Conservation (phyloP, 2,888 invertebrate genomes). For the Drosophila subquinaria region DNA sequence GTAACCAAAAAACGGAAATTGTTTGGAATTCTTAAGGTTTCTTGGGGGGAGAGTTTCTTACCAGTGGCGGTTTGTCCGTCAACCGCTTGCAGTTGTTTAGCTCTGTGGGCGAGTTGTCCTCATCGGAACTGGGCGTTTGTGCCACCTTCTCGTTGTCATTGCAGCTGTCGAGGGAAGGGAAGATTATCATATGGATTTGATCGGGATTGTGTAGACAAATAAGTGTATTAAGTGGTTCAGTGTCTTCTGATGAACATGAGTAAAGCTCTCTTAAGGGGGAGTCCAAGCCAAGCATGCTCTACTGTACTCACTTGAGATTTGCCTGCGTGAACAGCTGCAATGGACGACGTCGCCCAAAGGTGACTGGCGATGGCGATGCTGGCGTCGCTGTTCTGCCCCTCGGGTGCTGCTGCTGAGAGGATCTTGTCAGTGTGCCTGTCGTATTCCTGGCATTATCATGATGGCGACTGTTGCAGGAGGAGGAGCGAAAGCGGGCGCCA, state of each 20-base stretch:
- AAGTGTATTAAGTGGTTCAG: slow-evolving; percentile 24
- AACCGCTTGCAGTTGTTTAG: slow-evolving; percentile 93
- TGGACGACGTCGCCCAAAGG: slow-evolving; percentile 76
- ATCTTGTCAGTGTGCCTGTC: slow-evolving; percentile 26
- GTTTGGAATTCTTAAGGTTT: slow-evolving; percentile 30
- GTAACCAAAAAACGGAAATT: slow-evolving; percentile 8
- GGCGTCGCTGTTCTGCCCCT: slow-evolving; percentile 55
- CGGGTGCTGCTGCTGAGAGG: slow-evolving; percentile 41
- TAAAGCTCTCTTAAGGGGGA: slow-evolving; percentile 49
- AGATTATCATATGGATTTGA: slow-evolving; percentile 8
- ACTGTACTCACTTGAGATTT: slow-evolving; percentile 84
- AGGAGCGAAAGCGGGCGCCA: slow-evolving; percentile 80
- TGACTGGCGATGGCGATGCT: slow-evolving; percentile 63
- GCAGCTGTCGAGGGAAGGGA: slow-evolving; percentile 68
- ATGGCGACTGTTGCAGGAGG: slow-evolving; percentile 73
- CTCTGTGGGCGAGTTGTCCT: slow-evolving; percentile 94
- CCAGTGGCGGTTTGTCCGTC: slow-evolving; percentile 91
- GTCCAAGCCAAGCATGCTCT: slow-evolving; percentile 15
- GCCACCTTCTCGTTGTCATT: slow-evolving; percentile 84
- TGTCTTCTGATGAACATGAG: slow-evolving; percentile 62
- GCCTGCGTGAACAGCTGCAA: slow-evolving; percentile 82
- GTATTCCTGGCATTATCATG: slow-evolving; percentile 34
- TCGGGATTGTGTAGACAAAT: not conserved
- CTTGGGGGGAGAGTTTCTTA: slow-evolving; percentile 53
- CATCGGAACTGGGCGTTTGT: slow-evolving; percentile 89